Base-by-base conservation (phyloP, 2,888 invertebrate species). In the Eupithecia subumbrata region DNA sequence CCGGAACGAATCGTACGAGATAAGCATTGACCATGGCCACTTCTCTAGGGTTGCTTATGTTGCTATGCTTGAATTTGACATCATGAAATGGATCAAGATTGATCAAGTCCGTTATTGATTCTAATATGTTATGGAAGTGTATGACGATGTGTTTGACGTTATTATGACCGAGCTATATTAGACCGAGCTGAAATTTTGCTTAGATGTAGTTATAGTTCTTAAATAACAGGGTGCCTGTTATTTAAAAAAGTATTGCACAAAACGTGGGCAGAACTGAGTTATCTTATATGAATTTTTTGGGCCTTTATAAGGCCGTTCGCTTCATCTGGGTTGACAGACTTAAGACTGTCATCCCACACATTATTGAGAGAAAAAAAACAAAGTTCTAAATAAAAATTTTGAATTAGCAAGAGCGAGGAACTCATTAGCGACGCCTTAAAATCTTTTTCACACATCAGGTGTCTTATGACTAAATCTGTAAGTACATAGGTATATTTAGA, bases 1-100 rank as follows among this genome's bases (percentile, higher is more conserved):
- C 78, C 72, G 77, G 77, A 81, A 79, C 82, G 75, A 81, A 82
- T 82, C 70, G 76, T 48, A 72, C 71, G 78, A 80, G 81, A 81
- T 82, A 82, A 79, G 77, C 78, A 81, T 81, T 78, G 80, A 78
- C 73, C 70, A 43, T 68, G 72, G 73, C 76, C 72, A 71, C 75
- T 72, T n/a, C 8, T 52, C 48, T 78, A 81, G 78, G 81, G 81
- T 60, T 60, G 56, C 11, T 56, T 12, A 56, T 56, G 56, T 22
- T 56, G 22, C 60, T 60, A 25, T 60, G 5, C 60, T 60, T 25
- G 14, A 60, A 25, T 25, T 56, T 60, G 12, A 22, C 22, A 11
- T 56, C 22, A 56, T 22, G 22, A 56, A 12, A 25, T 5, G n/a
- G 12, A 60, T 4, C 25, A 5, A 14, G 25, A 25, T 5, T 9